Conservation (phyloP, 1,140 invertebrate species). For the Cryptotermes secundus region DNA sequence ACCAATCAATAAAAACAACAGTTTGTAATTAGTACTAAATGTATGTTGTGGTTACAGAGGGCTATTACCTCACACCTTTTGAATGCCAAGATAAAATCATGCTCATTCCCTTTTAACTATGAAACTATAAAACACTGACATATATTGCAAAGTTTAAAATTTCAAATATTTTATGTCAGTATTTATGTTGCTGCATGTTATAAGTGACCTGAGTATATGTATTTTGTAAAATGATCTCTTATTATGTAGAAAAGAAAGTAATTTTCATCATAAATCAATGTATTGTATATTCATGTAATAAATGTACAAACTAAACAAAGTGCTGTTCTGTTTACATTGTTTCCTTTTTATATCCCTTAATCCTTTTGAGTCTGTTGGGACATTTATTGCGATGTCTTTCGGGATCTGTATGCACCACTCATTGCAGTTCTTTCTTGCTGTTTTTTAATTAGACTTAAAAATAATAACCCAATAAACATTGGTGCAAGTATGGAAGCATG, state of each 20-base stretch:
- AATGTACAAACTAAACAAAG: not conserved
- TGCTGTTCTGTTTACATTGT: too few relatives aligned
- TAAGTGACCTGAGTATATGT: not conserved
- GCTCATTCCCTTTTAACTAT: not conserved
- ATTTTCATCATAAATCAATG: not conserved
- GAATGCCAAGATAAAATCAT: not conserved
- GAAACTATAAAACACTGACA: not conserved
- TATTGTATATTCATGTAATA: slow-evolving; percentile 9
- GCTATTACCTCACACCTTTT: not conserved
- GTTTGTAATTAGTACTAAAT: not conserved
- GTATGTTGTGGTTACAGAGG: not conserved
- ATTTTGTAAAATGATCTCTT: slow-evolving; percentile 2
- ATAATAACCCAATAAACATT: too few relatives aligned
- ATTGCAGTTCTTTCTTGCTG: too few relatives aligned
- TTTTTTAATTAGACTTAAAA: too few relatives aligned
- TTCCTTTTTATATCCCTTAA: too few relatives aligned
- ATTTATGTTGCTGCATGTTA: not conserved
- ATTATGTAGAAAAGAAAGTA: not conserved
- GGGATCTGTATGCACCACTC: too few relatives aligned
- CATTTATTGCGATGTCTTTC: too few relatives aligned
- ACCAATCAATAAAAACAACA: too few relatives aligned
- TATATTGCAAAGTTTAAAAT: not conserved
- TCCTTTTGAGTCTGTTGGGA: too few relatives aligned
- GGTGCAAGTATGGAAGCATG: too few relatives aligned
- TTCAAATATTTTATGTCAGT: not conserved